phyloP scores from a whole-genome alignment of 2,113 vertebrate genomes.

The Falcunculus frontatus region DNA sequence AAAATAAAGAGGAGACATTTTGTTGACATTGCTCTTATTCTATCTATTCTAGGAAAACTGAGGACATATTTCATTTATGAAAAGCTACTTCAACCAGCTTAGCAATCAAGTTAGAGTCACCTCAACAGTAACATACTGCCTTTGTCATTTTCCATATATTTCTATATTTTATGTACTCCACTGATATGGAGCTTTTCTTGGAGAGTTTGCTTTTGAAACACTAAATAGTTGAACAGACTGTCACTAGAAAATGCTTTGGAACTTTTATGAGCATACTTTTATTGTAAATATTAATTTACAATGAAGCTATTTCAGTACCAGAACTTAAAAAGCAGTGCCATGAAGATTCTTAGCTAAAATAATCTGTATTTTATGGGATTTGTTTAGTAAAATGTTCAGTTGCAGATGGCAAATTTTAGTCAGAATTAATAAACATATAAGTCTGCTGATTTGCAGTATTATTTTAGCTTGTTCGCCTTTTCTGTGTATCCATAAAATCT shows the following conservation, averaged over 20 bases:
- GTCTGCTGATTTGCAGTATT: conserved; percentile 11
- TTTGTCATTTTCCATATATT: conserved; percentile 46
- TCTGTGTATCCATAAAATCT: conserved; percentile 1
- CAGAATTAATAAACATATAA: conserved; percentile 39
- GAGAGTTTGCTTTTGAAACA: conserved; percentile 28
- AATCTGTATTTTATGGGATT: conserved; percentile 5
- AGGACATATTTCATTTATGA: conserved; percentile 54
- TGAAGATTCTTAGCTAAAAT: background rate
- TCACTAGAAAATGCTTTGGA: conserved; percentile 29
- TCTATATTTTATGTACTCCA: conserved; percentile 35
- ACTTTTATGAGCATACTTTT: conserved; percentile 31
- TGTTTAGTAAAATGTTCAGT: background rate
- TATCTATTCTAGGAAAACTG: background rate
- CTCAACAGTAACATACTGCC: conserved; percentile 18
- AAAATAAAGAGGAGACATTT: conserved; percentile 8
- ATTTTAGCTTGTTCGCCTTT: conserved; percentile 37
- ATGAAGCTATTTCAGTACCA: conserved; percentile 11
- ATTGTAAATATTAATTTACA: conserved; percentile 49
- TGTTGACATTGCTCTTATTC: conserved; percentile 40
- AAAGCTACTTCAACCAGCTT: conserved; percentile 31
- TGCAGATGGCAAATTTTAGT: conserved; percentile 30
- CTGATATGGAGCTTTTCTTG: background rate
- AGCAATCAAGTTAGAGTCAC: conserved; percentile 41
- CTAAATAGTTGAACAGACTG: conserved; percentile 34
- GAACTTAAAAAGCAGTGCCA: conserved; percentile 3